Evolutionary conservation across 2,888 invertebrate genomes (phyloP).

Genomic region (Spisula solida): DNA sequence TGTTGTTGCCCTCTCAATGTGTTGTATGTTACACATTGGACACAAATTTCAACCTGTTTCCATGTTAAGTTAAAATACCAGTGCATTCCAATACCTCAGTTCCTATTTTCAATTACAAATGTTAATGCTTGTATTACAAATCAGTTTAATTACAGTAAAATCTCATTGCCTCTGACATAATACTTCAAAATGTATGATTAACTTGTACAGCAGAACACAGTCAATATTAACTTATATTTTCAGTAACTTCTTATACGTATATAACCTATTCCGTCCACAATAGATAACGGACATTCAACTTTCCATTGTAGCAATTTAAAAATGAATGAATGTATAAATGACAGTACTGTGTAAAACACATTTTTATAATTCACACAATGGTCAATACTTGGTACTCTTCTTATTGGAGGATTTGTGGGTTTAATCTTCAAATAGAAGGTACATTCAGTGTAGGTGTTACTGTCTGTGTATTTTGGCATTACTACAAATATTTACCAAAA

Average conservation of each 20-base stretch:
- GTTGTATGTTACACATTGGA: neutral
- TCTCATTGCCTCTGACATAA: neutral
- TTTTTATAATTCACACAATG: neutral
- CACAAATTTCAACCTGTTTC: neutral
- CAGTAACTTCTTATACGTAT: neutral
- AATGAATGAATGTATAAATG: conserved; percentile 4
- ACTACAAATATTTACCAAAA: conserved; percentile 45
- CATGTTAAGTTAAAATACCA: neutral
- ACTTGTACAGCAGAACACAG: no score
- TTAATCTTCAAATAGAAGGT: conserved; percentile 28
- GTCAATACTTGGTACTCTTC: neutral
- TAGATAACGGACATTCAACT: neutral
- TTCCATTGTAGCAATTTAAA: neutral
- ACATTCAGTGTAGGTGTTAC: conserved; percentile 42
- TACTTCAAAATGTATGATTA: neutral
- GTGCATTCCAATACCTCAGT: neutral
- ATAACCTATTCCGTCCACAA: neutral
- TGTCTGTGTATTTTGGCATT: conserved; percentile 43
- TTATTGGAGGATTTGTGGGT: neutral
- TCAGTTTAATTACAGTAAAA: no score
- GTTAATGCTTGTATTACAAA: no score
- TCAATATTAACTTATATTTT: neutral
- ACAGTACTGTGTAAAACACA: neutral
- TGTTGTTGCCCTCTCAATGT: neutral
- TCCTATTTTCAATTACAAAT: no score